Conservation (phyloP, 2,888 invertebrate genomes). For the Gibbula magus region DNA sequence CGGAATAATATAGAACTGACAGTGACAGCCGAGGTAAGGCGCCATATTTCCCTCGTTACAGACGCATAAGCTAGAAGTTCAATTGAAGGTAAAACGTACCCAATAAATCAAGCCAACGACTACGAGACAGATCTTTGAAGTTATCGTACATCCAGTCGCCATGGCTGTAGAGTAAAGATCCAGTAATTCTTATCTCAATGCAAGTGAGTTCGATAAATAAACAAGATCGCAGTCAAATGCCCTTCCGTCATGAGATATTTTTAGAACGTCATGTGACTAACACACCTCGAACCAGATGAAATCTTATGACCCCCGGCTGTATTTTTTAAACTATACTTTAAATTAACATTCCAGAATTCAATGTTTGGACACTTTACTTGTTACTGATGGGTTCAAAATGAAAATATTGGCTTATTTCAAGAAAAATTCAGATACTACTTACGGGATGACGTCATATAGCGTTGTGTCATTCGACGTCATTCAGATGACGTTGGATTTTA, state of each 20-base stretch:
- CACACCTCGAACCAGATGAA: constrained; percentile 1
- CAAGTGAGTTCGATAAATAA: background rate
- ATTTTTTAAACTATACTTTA: background rate
- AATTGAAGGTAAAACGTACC: constrained; percentile 46
- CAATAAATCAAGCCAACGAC: constrained; percentile 59
- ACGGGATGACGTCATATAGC: background rate
- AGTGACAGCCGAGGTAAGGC: too few species aligned
- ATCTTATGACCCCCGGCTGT: background rate
- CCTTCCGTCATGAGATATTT: constrained; percentile 24
- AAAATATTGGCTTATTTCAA: background rate
- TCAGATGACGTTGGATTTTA: too few species aligned
- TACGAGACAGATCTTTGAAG: constrained; percentile 57
- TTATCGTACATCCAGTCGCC: constrained; percentile 51
- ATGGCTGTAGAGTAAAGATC: constrained; percentile 29
- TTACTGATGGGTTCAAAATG: background rate
- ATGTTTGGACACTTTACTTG: too few species aligned
- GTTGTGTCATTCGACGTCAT: background rate
- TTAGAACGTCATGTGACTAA: constrained; percentile 2
- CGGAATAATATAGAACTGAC: too few species aligned
- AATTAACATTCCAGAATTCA: background rate
- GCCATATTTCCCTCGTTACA: background rate
- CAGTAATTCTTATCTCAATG: too few species aligned
- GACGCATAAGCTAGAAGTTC: background rate
- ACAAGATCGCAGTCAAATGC: background rate
- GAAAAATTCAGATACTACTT: background rate